phyloP scores from a whole-genome alignment of 1,140 invertebrate species.

The Zophobas atratus region DNA sequence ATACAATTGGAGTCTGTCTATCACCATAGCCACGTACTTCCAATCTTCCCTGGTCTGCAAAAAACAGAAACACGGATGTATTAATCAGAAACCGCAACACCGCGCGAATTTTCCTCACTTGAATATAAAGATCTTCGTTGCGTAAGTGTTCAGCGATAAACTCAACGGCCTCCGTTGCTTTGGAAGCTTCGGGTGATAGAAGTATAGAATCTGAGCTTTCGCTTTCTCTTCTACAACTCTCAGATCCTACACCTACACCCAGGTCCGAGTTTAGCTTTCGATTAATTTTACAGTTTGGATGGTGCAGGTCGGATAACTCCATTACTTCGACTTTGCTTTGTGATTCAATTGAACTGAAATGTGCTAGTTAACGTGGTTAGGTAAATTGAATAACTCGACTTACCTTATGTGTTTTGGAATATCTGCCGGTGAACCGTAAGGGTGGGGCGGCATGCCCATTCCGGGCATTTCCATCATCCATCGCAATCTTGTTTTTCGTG shows the following conservation, averaged over 20 bases:
- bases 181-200: constrained; percentile 92
- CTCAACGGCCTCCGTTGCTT: constrained; percentile 97
- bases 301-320: constrained; percentile 94
- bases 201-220: constrained; percentile 92
- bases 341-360: constrained; percentile 67
- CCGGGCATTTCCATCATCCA: constrained; percentile 98
- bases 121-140: constrained; percentile 97
- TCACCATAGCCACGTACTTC: constrained; percentile 99
- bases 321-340: constrained; percentile 92
- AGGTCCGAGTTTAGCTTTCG: constrained; percentile 80
- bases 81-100: background rate
- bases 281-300: constrained; percentile 96
- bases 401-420: constrained; percentile 84
- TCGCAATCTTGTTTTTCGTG: constrained; percentile 90
- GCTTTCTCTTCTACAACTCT: constrained; percentile 83
- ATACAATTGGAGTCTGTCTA: constrained; percentile 96
- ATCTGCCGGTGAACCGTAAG: constrained; percentile 84
- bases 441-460: constrained; percentile 87
- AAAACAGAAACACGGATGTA: constrained; percentile 40
- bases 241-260: constrained; percentile 76
- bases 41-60: constrained; percentile 96
- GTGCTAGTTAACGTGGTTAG: constrained; percentile 4
- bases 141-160: constrained; percentile 98
- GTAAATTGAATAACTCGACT: constrained; percentile 40
- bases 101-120: constrained; percentile 76